Conservation (phyloP, 2,113 vertebrate genomes). For the Otolemur garnettii region DNA sequence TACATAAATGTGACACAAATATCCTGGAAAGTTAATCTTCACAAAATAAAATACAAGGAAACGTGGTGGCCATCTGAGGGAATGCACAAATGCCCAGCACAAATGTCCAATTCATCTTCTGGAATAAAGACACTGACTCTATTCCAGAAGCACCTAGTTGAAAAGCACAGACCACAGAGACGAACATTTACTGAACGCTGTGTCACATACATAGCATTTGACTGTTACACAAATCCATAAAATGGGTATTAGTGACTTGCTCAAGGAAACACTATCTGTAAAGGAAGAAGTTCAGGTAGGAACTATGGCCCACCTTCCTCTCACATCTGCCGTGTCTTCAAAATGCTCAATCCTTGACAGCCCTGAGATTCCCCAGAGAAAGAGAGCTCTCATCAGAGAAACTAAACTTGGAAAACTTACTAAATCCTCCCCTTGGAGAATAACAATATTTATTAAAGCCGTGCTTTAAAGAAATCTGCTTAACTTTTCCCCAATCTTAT, state of each 20-base stretch:
- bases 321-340: neutral
- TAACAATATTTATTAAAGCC: neutral
- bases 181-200: neutral
- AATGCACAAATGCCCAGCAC: neutral
- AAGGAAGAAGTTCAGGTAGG: neutral
- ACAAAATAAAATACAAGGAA: neutral
- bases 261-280: neutral
- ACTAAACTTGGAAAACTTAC: neutral
- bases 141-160: neutral
- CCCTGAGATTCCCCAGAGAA: neutral
- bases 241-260: neutral
- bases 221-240: neutral
- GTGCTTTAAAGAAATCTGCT: neutral
- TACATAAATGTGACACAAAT: neutral
- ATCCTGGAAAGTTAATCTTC: conserved; percentile 1
- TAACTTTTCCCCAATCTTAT: neutral
- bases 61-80: neutral
- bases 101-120: neutral
- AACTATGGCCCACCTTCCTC: neutral
- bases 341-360: neutral
- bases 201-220: neutral
- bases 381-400: neutral
- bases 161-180: neutral
- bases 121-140: neutral
- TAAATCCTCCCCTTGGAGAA: neutral